A percentile compares a stretch with the other conserved stretches of the same genome.
Conservation (phyloP, 2,797 vertebrate species). For the Prionace glauca region DNA sequence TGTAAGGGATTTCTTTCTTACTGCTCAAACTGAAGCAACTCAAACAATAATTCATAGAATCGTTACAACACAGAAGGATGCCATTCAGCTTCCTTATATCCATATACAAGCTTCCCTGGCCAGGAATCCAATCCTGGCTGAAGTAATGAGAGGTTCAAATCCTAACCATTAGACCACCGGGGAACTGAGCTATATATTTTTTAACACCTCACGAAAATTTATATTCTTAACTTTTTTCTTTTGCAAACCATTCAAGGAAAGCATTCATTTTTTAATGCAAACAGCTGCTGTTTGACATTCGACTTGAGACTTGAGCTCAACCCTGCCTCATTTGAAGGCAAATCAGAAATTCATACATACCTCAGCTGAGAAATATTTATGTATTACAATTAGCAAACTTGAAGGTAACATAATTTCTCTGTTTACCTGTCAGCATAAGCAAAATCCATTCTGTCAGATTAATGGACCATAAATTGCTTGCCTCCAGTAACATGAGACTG, state of each 20-base stretch:
- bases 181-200: neutral
- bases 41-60: too few relatives aligned
- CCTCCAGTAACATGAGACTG: neutral
- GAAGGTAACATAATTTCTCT: neutral
- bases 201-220: neutral
- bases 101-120: neutral
- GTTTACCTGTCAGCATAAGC: slow-evolving; percentile 12
- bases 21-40: too few relatives aligned
- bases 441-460: slow-evolving; percentile 18
- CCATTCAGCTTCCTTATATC: too few relatives aligned
- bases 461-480: neutral
- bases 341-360: neutral
- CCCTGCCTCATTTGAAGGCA: neutral
- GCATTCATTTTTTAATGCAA: neutral
- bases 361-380: slow-evolving; percentile 8
- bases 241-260: neutral
- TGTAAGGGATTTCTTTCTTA: too few relatives aligned
- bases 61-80: too few relatives aligned
- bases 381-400: slow-evolving; percentile 17
- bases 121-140: too few relatives aligned
- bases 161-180: neutral
- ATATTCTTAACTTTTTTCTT: neutral
- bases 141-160: neutral
- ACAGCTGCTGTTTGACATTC: neutral
- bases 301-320: neutral